Evolutionary conservation across 2,888 invertebrate genomes (phyloP), one percentile per base, ranked within the genome.

Genomic region (Cataglyphis altisquamis): DNA sequence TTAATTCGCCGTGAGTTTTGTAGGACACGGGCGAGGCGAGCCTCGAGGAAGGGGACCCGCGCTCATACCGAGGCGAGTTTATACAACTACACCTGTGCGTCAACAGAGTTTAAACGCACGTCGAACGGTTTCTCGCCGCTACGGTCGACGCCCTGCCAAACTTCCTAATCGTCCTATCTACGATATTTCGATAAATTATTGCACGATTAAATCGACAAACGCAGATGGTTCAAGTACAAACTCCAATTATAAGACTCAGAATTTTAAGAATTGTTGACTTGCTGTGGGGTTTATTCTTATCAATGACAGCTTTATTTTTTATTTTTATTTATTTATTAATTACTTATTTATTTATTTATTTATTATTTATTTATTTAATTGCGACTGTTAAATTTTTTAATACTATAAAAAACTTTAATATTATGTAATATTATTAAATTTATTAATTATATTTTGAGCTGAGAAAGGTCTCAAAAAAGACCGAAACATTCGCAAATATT

Each of bases 1-100:
- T 90, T 90, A 90, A 91, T 91, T 91, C 87, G 86, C 89, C 86
- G 84, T 83, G 88, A 90, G 92, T 91, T 91, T 91, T 91, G 92
- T 92, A 90, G 92, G 91, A 89, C 91, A 90, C 88, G 72, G 21
- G 72, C 64, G 70, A 36, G 64, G 57, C 62, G 67, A 66, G 67
- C 29, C 68, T 2, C 36, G 41, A 63, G 8, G 57, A 48, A 63
- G 73, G 39, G 60, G 15, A 36, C 32, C 18, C 29, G 32, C n/a
- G 62, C 62, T 32, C 21, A 60, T 60, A 29, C 32, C 63, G 41
- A 32, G 18, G 32, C 62, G 55, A 60, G 48, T 75, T 52, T 52
- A 32, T 21, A 18, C 73, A 45, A 18, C 12, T 82, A 87, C 84
- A 88, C 85, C 85, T 90, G 85, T 55, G 60, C 82, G 64, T 82